Evolutionary conservation across 2,888 invertebrate genomes (phyloP), one percentile per base, ranked within the genome.

Genomic region (Xestia xanthographa): DNA sequence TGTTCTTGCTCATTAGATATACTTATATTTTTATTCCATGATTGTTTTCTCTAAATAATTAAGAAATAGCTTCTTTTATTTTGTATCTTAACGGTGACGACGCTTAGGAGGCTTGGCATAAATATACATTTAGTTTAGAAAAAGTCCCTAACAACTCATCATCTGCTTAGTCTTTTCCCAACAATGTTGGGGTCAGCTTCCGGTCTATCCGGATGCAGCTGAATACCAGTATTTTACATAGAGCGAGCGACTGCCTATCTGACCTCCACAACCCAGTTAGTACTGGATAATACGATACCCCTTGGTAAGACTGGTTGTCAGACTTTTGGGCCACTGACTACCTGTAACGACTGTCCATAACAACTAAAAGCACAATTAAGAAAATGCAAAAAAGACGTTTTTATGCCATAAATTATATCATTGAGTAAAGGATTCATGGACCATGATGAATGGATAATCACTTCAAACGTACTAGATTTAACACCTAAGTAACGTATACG

Each of bases 1-100:
- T 90, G 83, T 91, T 89, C 87, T 87, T 89, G 87, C 89, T 92
- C 90, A 90, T 92, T 92, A 90, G 89, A 75, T 74, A 66, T 75
- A 67, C 66, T 79, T 75, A 80, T 68, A 73, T 78, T 67, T 83
- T 68, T 83, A 74, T 74, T 71, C 26, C 67, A 58, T 63, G 72
- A 66, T 75, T 67, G 45, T 82, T 60, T 69, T 63, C 58, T 76
- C 29, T 65, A 48, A 58, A 82, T 67, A 22, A 66, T 66, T 65
- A 11, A 48, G 65, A 65, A 53, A 34, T n/a, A 48, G 2, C 6
- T 74, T 41, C 29, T 62, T 66, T 58, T 26, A 41, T 65, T 34
- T 56, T 50, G 11, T 60, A 67, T 48, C 56, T 48, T 66, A 22
- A 29, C 26, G 20, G n/a, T 14, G 50, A 17, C 9, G 22, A 43